Conservation (phyloP, 30 jellyfish, hydroid and myxozoan species). For the Clytia hemisphaerica region DNA sequence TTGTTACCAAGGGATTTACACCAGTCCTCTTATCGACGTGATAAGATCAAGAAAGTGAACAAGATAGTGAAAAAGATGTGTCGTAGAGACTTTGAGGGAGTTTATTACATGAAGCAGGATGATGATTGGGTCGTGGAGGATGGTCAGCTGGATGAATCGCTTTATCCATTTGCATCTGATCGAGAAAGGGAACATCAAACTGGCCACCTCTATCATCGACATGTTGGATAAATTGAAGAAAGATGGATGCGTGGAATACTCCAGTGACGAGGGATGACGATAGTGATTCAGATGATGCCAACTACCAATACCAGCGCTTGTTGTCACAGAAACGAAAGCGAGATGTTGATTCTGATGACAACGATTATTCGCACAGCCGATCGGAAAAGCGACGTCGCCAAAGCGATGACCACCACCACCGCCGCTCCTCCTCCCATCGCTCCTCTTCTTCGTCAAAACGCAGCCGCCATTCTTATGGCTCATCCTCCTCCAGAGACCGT, state of each 20-base stretch:
- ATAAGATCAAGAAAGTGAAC: constrained; percentile 61
- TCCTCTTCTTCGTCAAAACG: too few species aligned
- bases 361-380: too few species aligned
- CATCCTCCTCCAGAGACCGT: too few species aligned
- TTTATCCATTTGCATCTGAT: constrained; percentile 61
- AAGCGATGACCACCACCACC: too few species aligned
- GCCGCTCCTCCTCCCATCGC: too few species aligned
- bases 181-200: constrained; percentile 81
- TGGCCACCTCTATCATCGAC: constrained; percentile 66
- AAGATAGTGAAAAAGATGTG: constrained; percentile 64
- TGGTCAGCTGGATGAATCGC: constrained; percentile 55
- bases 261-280: constrained; percentile 17
- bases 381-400: too few species aligned
- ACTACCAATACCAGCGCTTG: too few species aligned
- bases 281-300: background rate
- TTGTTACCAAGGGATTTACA: constrained; percentile 82
- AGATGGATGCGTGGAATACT: constrained; percentile 40
- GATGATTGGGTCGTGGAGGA: constrained; percentile 73
- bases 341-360: background rate
- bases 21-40: constrained; percentile 58
- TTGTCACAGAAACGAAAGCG: too few species aligned
- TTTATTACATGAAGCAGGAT: constrained; percentile 83
- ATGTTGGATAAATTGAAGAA: constrained; percentile 57
- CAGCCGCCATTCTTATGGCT: too few species aligned
- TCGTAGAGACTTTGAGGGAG: constrained; percentile 53